Conservation (phyloP, 2,888 invertebrate genomes). For the Lathronympha strigana region DNA sequence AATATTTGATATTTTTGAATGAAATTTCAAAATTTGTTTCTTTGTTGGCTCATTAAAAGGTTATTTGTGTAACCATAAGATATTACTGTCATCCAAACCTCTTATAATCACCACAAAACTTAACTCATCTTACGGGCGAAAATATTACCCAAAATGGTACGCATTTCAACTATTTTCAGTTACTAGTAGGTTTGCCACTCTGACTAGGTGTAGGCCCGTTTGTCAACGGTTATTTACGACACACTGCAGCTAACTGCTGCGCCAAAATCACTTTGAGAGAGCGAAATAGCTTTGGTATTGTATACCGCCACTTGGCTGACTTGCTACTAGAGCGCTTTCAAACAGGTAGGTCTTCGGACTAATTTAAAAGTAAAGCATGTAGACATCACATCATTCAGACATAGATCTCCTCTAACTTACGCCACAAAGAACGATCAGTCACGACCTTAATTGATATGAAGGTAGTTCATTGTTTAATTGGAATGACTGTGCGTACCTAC, state of each 20-base stretch:
- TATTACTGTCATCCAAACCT: not conserved
- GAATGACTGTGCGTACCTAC: too few relatives aligned
- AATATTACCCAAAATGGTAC: not conserved
- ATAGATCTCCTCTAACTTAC: too few relatives aligned
- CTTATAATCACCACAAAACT: too few relatives aligned
- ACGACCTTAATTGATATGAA: too few relatives aligned
- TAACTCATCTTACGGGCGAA: not conserved
- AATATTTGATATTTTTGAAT: too few relatives aligned
- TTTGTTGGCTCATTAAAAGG: too few relatives aligned
- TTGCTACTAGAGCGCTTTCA: slow-evolving; percentile 17
- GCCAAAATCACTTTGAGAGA: slow-evolving; percentile 27
- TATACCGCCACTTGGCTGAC: slow-evolving; percentile 1
- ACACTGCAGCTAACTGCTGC: slow-evolving; percentile 29
- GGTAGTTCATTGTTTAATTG: too few relatives aligned
- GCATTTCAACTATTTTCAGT: slow-evolving; percentile 1
- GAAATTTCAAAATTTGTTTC: too few relatives aligned
- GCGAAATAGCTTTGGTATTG: slow-evolving; percentile 25
- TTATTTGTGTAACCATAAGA: too few relatives aligned
- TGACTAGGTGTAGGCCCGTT: slow-evolving; percentile 17
- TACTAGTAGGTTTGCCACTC: slow-evolving; percentile 7
- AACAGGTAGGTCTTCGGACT: not conserved
- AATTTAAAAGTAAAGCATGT: too few relatives aligned
- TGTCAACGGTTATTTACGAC: slow-evolving; percentile 32
- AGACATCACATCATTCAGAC: too few relatives aligned
- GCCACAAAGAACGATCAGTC: too few relatives aligned